These are phyloP conservation scores for Lycia hirtaria DNA, from an alignment of 2,888 invertebrate species.

Conservation along the genomic window DNA sequence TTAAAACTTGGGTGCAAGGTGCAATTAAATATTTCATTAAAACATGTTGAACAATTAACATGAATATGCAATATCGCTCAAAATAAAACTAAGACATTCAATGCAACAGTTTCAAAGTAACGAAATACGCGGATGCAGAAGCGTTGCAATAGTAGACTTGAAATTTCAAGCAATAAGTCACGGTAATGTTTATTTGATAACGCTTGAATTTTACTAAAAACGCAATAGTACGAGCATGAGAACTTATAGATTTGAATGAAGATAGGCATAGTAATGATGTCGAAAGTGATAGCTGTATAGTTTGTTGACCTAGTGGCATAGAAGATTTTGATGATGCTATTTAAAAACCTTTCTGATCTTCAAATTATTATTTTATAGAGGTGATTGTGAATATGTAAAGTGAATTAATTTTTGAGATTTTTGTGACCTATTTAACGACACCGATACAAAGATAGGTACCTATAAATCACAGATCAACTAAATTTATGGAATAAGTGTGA, in stretches of 20 bases:
- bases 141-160: slow-evolving; percentile 20
- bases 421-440: background rate
- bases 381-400: background rate
- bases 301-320: slow-evolving; percentile 26
- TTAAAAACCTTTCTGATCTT: background rate
- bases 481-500: no score
- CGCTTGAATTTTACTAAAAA: slow-evolving; percentile 22
- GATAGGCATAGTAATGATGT: slow-evolving; percentile 21
- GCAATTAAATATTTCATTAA: slow-evolving; percentile 23
- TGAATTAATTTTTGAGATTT: background rate
- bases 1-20: background rate
- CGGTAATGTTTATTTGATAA: slow-evolving; percentile 31
- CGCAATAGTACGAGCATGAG: slow-evolving; percentile 20
- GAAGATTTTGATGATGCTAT: slow-evolving; percentile 4
- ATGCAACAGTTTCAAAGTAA: slow-evolving; percentile 25
- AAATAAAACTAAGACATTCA: slow-evolving; percentile 24
- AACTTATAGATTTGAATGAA: slow-evolving; percentile 20
- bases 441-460: background rate
- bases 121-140: slow-evolving; percentile 26
- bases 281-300: slow-evolving; percentile 27
- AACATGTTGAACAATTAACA: slow-evolving; percentile 28
- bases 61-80: slow-evolving; percentile 22
- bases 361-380: background rate
- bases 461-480: background rate
- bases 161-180: slow-evolving; percentile 32